Evolutionary conservation across 2,797 vertebrate genomes (phyloP).

Genomic region (Crenichthys baileyi): DNA sequence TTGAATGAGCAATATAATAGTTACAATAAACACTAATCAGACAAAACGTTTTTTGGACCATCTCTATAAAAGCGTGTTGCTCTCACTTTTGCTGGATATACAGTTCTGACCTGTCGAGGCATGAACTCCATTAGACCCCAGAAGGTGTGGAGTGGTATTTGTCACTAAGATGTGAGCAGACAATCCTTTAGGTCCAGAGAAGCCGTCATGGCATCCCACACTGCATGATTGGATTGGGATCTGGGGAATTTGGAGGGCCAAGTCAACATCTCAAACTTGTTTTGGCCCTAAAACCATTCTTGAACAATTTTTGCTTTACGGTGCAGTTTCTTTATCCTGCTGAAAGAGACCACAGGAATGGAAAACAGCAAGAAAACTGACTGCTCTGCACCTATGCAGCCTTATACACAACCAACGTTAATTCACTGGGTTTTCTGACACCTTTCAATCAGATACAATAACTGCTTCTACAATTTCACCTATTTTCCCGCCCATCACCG

Average conservation of each 20-base stretch:
- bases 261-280: background rate
- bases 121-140: background rate
- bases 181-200: background rate
- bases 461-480: background rate
- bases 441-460: background rate
- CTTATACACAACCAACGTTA: background rate
- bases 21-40: background rate
- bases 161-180: background rate
- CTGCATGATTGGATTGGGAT: background rate
- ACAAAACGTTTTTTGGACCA: background rate
- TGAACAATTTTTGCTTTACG: background rate
- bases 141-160: background rate
- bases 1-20: background rate
- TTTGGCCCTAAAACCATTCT: background rate
- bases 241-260: slow-evolving; percentile 1
- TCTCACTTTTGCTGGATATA: background rate
- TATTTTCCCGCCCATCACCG: background rate
- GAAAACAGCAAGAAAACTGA: background rate
- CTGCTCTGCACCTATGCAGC: background rate
- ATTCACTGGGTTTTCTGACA: background rate
- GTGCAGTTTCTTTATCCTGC: background rate
- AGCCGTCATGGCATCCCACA: background rate
- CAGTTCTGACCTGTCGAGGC: background rate
- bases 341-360: background rate
- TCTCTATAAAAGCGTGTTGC: background rate